Evolutionary conservation across 2,888 invertebrate species (phyloP), one percentile per base, ranked within the genome.

Genomic region (Salpingus planirostris): DNA sequence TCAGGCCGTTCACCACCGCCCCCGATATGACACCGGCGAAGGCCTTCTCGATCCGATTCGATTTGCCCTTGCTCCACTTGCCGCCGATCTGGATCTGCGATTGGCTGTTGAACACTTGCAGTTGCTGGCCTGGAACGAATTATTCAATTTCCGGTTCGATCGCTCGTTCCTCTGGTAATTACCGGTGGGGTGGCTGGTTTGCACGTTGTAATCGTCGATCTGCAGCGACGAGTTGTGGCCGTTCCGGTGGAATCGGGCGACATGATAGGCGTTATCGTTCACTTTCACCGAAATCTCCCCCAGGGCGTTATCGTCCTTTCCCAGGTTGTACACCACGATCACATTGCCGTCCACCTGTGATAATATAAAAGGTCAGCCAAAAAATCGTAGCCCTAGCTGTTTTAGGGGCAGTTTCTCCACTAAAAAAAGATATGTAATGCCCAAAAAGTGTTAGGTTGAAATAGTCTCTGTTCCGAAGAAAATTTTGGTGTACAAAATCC

Each of bases 181-280:
- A 91, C 92, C 90, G 68, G 81, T 74, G 1, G 93, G 93, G 62
- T 84, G 80, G 49, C 87, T 78, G 0, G 82, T 78, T 59, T 81
- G 86, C 11, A 86, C 80, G 55, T 86, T 87, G 55, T 87, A 87
- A 60, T 91, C 88, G 55, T 96, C 96, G 8, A 96, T 70, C 66
- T 93, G 92, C 24, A 96, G 67, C 0, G 92, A 86, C 1, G 93
- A 84, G 54, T 92, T 87, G 30, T 90, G 84, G 5, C 92, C 93
- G 33, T 79, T 80, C 44, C 95, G 73, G 2, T 82, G 86, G 62
- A 96, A 93, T 46, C 89, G 70, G 2, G 95, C 80, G 22, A 95
- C 89, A 67, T 96, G 96, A 65, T 95, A 95, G 23, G 81, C 78
- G 45, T 92, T 90, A 56, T 96, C 95, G 56, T 93, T 92, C 3